These are phyloP conservation scores for Acronicta alni DNA, from an alignment of 2,888 invertebrate genomes.

Conservation along the genomic window DNA sequence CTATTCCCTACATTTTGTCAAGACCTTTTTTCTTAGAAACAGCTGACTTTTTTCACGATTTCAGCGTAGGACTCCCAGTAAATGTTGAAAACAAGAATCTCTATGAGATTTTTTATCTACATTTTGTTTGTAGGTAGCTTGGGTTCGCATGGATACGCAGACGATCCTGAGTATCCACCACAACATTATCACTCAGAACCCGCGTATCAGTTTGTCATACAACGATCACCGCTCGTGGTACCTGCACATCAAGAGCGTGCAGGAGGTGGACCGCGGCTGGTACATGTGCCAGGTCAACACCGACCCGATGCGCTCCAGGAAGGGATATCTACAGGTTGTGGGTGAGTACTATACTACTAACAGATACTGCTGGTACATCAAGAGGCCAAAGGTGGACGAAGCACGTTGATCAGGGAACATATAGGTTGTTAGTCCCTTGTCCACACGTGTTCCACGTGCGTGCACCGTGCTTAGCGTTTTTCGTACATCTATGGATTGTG, in stretches of 20 bases:
- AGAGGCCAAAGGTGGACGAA: too few relatives aligned
- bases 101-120: background rate
- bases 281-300: constrained; percentile 98
- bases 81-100: too few relatives aligned
- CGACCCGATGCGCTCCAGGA: constrained; percentile 96
- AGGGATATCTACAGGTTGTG: constrained; percentile 97
- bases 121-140: constrained; percentile 92
- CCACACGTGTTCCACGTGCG: too few relatives aligned
- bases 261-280: constrained; percentile 96
- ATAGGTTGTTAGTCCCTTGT: too few relatives aligned
- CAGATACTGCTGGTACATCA: too few relatives aligned
- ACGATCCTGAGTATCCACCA: constrained; percentile 97
- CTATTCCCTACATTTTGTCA: too few relatives aligned
- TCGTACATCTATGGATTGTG: too few relatives aligned
- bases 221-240: constrained; percentile 98
- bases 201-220: constrained; percentile 95
- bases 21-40: too few relatives aligned
- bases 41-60: too few relatives aligned
- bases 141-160: constrained; percentile 98
- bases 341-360: constrained; percentile 91
- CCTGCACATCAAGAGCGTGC: constrained; percentile 95
- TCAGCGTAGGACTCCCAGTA: too few relatives aligned
- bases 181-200: constrained; percentile 97
- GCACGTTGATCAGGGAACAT: too few relatives aligned
- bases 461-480: too few relatives aligned